A percentile compares a stretch with the other conserved stretches of the same genome.
These are phyloP conservation scores for Anseranas semipalmata DNA, from an alignment of 2,113 vertebrate genomes.

Conservation along the genomic window DNA sequence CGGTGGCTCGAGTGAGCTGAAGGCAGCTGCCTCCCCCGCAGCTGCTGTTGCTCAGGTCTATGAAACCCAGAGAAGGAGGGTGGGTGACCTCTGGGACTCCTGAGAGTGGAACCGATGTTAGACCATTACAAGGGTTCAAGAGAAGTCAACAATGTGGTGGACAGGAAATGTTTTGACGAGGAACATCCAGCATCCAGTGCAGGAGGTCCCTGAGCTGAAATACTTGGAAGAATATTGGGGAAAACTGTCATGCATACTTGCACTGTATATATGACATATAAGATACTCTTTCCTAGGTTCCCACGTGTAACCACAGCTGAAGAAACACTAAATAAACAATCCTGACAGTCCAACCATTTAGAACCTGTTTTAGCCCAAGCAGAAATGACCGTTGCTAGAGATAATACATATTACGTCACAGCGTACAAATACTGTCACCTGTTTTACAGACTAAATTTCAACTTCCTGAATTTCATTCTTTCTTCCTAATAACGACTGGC, in stretches of 20 bases:
- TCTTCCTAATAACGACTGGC: not conserved
- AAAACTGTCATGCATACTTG: not conserved
- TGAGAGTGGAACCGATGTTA: not conserved
- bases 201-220: not conserved
- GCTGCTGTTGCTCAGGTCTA: not conserved
- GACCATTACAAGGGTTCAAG: not conserved
- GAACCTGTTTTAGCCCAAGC: not conserved
- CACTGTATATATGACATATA: not conserved
- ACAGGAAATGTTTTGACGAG: not conserved
- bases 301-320: not conserved
- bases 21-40: not conserved
- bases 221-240: not conserved
- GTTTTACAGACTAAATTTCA: not conserved
- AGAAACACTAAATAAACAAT: not conserved
- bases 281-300: not conserved
- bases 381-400: not conserved
- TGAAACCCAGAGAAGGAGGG: not conserved
- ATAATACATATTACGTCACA: accelerated
- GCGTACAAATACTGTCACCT: not conserved
- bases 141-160: accelerated
- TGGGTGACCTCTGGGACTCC: not conserved
- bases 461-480: not conserved
- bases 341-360: not conserved
- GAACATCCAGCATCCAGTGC: not conserved
- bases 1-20: not conserved